Conservation (phyloP, 2,113 vertebrate genomes). For the Heterocephalus glaber region DNA sequence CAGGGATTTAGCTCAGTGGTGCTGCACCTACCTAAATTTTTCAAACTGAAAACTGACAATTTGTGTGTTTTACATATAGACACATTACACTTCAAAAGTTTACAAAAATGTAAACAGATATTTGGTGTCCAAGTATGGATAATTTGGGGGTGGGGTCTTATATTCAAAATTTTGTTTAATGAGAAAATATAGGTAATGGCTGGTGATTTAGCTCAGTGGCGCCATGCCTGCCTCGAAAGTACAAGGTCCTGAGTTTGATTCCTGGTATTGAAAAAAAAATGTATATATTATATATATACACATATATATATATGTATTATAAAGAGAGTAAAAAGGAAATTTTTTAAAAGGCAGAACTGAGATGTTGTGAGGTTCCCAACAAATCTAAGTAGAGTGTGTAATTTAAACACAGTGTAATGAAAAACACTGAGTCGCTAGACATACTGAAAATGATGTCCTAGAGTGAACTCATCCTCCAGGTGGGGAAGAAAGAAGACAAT, state of each 20-base stretch:
- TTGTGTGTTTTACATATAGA: neutral
- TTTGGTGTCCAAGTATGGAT: neutral
- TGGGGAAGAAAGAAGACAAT: constrained; percentile 28
- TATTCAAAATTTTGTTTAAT: constrained; percentile 47
- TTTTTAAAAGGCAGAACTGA: constrained; percentile 44
- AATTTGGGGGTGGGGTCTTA: neutral
- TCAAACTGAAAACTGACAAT: constrained; percentile 3
- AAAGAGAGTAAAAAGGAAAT: neutral
- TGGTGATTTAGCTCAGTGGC: too few relatives aligned
- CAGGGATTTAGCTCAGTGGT: too few relatives aligned
- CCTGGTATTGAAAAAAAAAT: too few relatives aligned
- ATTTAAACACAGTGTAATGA: constrained; percentile 66
- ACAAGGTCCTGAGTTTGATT: too few relatives aligned
- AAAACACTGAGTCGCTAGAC: constrained; percentile 54
- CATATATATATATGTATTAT: too few relatives aligned
- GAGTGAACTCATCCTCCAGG: constrained; percentile 18
- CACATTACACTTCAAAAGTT: neutral
- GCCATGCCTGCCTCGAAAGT: too few relatives aligned
- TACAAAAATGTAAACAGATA: constrained; percentile 36
- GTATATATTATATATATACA: too few relatives aligned
- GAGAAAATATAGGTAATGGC: neutral
- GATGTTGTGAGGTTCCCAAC: constrained; percentile 54
- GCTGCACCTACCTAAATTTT: neutral
- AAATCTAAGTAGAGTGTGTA: constrained; percentile 44
- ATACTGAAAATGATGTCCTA: constrained; percentile 55